phyloP scores from a whole-genome alignment of 2,888 invertebrate genomes.

The Stictocephala bisonia region DNA sequence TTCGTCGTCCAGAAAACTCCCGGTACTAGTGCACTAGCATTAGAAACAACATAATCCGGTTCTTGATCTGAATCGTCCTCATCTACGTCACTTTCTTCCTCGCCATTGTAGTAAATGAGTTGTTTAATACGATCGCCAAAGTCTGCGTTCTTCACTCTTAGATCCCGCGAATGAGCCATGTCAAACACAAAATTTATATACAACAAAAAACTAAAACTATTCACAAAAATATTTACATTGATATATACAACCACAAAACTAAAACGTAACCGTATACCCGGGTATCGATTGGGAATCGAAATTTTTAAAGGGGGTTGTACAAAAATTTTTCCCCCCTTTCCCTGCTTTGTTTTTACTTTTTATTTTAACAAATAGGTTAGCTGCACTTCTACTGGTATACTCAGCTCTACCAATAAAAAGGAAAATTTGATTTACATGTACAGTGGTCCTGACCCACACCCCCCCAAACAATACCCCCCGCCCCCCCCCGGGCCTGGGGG shows the following conservation, averaged over 20 bases:
- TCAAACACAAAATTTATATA: background rate
- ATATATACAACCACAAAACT: background rate
- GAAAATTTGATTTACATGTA: too few relatives aligned
- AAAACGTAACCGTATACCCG: background rate
- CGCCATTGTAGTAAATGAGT: background rate
- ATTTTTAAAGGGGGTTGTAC: too few relatives aligned
- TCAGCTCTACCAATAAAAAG: too few relatives aligned
- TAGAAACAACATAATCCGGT: background rate
- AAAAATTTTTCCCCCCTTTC: too few relatives aligned
- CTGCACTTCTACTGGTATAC: too few relatives aligned
- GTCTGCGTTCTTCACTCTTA: background rate
- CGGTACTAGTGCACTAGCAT: background rate
- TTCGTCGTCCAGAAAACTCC: background rate
- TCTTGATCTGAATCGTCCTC: background rate
- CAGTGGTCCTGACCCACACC: too few relatives aligned
- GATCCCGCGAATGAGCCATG: background rate
- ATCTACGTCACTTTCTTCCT: constrained; percentile 1
- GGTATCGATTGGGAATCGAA: too few relatives aligned
- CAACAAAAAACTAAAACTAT: background rate
- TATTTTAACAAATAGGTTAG: too few relatives aligned
- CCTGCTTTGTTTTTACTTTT: too few relatives aligned
- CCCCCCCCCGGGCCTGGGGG: too few relatives aligned
- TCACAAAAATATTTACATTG: too few relatives aligned
- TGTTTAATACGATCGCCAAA: background rate
- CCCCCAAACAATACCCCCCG: too few relatives aligned